Conservation (phyloP, 2,888 invertebrate species). For the Alitta virens region DNA sequence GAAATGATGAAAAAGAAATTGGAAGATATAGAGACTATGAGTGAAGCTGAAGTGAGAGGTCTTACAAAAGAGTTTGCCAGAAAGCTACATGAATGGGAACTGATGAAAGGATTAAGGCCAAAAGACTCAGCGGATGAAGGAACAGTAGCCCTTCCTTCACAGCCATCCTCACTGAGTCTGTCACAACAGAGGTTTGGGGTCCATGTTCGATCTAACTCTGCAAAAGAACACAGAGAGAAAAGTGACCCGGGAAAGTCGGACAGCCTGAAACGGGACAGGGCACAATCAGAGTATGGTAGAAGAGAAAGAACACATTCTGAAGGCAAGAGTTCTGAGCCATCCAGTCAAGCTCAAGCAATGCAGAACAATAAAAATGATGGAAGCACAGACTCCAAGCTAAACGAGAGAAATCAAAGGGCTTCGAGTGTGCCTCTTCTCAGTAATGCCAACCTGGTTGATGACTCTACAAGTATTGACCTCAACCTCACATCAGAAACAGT, state of each 20-base stretch:
- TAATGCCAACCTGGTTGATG: conserved; percentile 13
- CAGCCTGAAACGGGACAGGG: conserved; percentile 4
- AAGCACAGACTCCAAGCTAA: not conserved
- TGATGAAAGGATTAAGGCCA: conserved; percentile 23
- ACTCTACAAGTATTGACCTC: conserved; percentile 19
- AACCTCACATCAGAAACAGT: conserved; percentile 7
- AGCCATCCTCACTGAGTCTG: not conserved
- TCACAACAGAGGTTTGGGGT: not conserved
- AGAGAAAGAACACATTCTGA: conserved; percentile 3
- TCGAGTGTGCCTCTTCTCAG: conserved; percentile 7
- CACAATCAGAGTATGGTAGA: conserved; percentile 6
- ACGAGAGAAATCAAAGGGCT: not conserved
- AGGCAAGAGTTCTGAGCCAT: not conserved
- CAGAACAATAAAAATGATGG: not conserved
- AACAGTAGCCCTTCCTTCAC: not conserved
- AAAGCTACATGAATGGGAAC: conserved; percentile 83
- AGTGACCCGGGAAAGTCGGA: not conserved
- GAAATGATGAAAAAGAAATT: conserved; percentile 61
- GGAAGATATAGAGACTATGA: conserved; percentile 58
- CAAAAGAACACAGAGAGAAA: conserved; percentile 14
- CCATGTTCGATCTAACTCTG: conserved; percentile 19
- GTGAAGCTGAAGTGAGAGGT: conserved; percentile 77
- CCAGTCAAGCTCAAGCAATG: too few relatives aligned
- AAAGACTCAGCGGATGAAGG: not conserved
- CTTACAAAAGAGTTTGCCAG: conserved; percentile 86